Percentiles rank a stretch among this genome's conserved stretches.
These are phyloP conservation scores for Meandrusa payeni DNA, from an alignment of 2,888 invertebrate genomes.

Conservation along the genomic window DNA sequence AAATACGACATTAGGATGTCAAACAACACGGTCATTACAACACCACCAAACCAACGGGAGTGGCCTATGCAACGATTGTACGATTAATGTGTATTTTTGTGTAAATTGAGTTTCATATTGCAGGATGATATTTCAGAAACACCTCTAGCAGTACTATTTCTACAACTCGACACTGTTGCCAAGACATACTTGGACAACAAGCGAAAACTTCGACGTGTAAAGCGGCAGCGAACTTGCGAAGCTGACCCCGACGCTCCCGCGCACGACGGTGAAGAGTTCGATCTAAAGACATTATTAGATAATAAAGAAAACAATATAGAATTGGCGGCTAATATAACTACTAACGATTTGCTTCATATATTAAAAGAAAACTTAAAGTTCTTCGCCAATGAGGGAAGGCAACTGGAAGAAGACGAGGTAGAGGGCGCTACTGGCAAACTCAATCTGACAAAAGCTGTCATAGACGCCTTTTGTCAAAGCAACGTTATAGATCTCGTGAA, in stretches of 20 bases:
- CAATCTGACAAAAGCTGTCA: conserved; percentile 70
- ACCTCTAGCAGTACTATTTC: conserved; percentile 64
- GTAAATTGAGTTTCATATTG: conserved; percentile 32
- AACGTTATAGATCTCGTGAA: conserved; percentile 80
- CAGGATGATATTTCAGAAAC: conserved; percentile 73
- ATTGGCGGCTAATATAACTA: conserved; percentile 41
- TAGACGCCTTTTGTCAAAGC: conserved; percentile 84
- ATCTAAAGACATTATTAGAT: conserved; percentile 50
- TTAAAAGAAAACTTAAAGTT: conserved; percentile 56
- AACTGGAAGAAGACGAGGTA: conserved; percentile 52
- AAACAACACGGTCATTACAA: no score
- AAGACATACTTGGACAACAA: conserved; percentile 57
- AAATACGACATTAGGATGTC: no score
- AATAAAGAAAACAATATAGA: conserved; percentile 53
- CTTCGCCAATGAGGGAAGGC: conserved; percentile 41
- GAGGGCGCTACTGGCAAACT: conserved; percentile 55
- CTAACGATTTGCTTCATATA: conserved; percentile 50
- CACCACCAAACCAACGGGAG: no score
- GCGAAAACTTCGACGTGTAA: conserved; percentile 56
- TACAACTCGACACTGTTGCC: conserved; percentile 67
- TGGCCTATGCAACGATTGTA: no score
- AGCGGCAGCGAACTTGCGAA: conserved; percentile 61
- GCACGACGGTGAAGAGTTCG: conserved; percentile 38
- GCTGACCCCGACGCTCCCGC: conserved; percentile 35
- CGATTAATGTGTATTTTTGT: no score